Evolutionary conservation across 2,797 vertebrate species (phyloP).

Genomic region (Podargus strigoides): DNA sequence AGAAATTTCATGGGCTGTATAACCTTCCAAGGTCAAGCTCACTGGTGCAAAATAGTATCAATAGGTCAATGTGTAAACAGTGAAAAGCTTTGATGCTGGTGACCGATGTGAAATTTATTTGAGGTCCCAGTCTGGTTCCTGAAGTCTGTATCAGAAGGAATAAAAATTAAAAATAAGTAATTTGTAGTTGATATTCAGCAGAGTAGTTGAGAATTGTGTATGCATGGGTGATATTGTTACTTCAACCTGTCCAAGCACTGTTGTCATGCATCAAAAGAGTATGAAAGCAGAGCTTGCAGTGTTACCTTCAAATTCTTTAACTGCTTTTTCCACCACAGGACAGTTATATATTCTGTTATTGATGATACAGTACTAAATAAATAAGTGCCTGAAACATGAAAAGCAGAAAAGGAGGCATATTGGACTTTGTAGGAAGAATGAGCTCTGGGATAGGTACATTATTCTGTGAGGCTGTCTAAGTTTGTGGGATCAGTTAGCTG

Average conservation of each 20-base stretch:
- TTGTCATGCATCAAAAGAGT: not conserved
- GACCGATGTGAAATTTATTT: not conserved
- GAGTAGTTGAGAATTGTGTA: no score
- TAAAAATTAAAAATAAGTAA: no score
- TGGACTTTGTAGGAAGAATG: not conserved
- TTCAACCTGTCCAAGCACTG: not conserved
- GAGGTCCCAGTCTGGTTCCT: not conserved
- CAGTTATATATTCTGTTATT: not conserved
- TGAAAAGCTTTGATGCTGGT: not conserved
- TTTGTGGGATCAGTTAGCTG: not conserved
- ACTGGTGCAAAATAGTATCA: not conserved
- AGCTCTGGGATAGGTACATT: not conserved
- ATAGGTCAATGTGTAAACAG: not conserved
- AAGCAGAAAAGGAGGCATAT: not conserved
- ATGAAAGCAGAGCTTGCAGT: not conserved
- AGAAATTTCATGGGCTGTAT: not conserved
- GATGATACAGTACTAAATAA: not conserved
- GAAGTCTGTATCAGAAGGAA: not conserved
- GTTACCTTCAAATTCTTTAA: not conserved
- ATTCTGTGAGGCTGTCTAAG: not conserved
- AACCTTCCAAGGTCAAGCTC: not conserved
- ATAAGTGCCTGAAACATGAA: not conserved
- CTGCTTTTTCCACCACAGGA: not conserved
- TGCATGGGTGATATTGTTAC: not conserved
- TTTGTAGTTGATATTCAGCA: not conserved